phyloP scores from a whole-genome alignment of 2,797 vertebrate genomes.

The Myripristis murdjan region DNA sequence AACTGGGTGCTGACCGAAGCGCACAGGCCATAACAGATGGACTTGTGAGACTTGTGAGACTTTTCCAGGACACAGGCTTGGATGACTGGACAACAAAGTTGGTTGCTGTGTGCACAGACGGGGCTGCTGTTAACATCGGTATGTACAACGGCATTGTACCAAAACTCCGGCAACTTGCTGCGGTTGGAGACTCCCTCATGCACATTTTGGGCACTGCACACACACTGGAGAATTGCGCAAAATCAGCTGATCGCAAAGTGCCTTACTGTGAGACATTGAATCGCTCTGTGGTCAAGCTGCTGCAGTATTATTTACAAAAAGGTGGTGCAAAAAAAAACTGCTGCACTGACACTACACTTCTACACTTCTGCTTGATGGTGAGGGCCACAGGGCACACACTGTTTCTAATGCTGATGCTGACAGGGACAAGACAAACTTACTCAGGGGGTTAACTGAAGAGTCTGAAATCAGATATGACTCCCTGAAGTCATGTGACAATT shows the following conservation, averaged over 20 bases:
- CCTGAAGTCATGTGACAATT: too few species aligned
- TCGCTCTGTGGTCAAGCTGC: neutral
- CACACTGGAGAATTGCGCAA: conserved; percentile 22
- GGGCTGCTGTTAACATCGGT: conserved; percentile 12
- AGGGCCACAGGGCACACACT: too few species aligned
- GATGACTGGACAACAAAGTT: conserved; percentile 11
- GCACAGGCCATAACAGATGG: neutral
- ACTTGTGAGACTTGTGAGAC: neutral
- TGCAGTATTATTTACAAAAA: conserved; percentile 11
- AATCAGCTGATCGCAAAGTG: conserved; percentile 4
- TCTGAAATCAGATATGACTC: too few species aligned
- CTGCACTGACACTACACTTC: too few species aligned
- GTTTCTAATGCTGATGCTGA: too few species aligned
- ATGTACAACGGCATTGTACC: conserved; percentile 11
- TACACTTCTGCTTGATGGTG: too few species aligned
- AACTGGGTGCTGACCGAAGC: conserved; percentile 6
- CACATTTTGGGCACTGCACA: conserved; percentile 5
- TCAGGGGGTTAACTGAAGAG: too few species aligned
- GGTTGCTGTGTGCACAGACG: too few species aligned
- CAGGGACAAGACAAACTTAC: too few species aligned
- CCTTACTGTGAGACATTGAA: neutral
- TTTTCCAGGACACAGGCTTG: neutral
- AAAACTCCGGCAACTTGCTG: conserved; percentile 10
- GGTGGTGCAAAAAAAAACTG: neutral
- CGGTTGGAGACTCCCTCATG: neutral